Evolutionary conservation across 2,113 vertebrate species (phyloP).

Genomic region (Bos javanicus): DNA sequence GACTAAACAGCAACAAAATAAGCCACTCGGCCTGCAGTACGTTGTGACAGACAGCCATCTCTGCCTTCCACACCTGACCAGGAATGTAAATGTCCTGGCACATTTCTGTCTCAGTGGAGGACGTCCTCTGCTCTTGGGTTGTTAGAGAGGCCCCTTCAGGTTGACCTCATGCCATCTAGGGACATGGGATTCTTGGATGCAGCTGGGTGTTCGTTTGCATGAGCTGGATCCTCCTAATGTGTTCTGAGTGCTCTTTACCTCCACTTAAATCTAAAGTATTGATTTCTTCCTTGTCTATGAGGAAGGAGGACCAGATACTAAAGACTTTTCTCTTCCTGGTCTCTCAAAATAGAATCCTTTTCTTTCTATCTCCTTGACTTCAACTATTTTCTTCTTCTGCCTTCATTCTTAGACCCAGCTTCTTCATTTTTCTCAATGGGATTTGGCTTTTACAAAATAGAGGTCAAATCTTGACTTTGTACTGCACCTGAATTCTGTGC

Average conservation of each 20-base stretch:
- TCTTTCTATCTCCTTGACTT: neutral
- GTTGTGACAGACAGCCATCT: neutral
- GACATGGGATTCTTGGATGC: rapidly evolving
- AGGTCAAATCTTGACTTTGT: neutral
- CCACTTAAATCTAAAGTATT: neutral
- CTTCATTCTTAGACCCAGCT: neutral
- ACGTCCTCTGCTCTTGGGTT: neutral
- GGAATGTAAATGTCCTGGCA: rapidly evolving
- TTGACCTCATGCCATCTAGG: rapidly evolving
- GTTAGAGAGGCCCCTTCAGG: rapidly evolving
- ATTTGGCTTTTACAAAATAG: neutral
- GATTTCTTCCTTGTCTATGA: neutral
- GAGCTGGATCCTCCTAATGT: neutral
- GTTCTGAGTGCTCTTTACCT: neutral
- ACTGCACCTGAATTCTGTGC: neutral
- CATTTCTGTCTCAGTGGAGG: neutral
- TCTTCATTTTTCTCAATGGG: neutral
- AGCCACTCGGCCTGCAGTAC: neutral
- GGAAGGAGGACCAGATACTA: neutral
- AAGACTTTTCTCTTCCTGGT: neutral
- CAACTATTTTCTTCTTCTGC: neutral
- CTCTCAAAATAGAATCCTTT: neutral
- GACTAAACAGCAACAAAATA: neutral
- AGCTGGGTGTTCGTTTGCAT: neutral
- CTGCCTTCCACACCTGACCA: neutral